Base-by-base conservation (phyloP, 2,113 vertebrate genomes). In the Eolophus roseicapilla region DNA sequence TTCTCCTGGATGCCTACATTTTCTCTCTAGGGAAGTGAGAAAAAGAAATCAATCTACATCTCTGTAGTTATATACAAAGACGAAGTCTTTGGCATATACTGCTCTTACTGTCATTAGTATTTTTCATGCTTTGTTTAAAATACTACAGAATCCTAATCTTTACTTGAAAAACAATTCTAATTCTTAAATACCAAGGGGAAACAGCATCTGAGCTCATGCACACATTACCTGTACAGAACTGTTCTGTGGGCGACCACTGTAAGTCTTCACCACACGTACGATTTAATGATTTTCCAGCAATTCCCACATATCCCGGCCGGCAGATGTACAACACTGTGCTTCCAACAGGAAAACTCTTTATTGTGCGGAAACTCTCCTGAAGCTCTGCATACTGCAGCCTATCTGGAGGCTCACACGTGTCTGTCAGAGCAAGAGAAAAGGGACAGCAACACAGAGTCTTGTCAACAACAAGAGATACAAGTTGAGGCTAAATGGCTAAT, bases 311-410 rank as follows among this genome's bases (percentile, higher is more conserved):
- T 0, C 97, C 97, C 0, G 93, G 75, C 0, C 92, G 69, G 85
- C 97, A 97, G 10, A 0, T 0, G 18, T 96, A 98, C 0, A 5
- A 13, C 21, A 97, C n/a, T 0, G 0, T 8, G 43, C 8, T 81
- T 3, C 81, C 93, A 0, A 21, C 10, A 0, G 93, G 31, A n/a
- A 94, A 97, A 2, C 7, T 20, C 19, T 24, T 1, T 4, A 1
- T 7, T 0, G 15, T 2, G 18, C 0, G 6, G 57, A 12, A 52
- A 3, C 0, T 0, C 2, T 16, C 2, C 4, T 0, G 0, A 0
- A 41, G 96, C 59, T 94, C 90, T 0, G 97, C 96, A 1, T 52
- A 76, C 0, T 2, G 6, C 43, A 95, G 50, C 50, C 64, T 78
- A 0, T 77, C 53, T 0, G 96, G 96, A 1, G 0, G 0, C 11